phyloP scores from a whole-genome alignment of 2,888 invertebrate species.

The Elegia similella region DNA sequence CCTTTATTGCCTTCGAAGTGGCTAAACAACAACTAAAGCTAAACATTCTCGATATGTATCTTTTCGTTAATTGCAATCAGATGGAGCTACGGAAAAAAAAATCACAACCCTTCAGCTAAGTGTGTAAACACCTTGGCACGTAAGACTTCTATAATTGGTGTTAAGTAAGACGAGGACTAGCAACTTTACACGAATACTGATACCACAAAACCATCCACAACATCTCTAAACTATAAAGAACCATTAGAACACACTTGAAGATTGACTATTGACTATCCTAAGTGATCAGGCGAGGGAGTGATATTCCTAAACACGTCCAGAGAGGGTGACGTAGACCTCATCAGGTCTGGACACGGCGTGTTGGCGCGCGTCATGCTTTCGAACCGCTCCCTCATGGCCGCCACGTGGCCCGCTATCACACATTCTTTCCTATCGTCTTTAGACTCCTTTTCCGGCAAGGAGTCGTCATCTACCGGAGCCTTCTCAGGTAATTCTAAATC shows the following conservation, averaged over 20 bases:
- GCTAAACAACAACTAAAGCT: conserved; percentile 39
- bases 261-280: conserved; percentile 35
- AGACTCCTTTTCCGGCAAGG: conserved; percentile 35
- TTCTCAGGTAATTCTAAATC: conserved; percentile 52
- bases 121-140: conserved; percentile 40
- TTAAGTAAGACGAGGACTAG: conserved; percentile 31
- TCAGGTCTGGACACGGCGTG: conserved; percentile 64
- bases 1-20: conserved; percentile 18
- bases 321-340: conserved; percentile 54
- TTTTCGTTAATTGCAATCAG: conserved; percentile 41
- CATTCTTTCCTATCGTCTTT: conserved; percentile 49
- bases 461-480: conserved; percentile 22
- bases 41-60: conserved; percentile 63
- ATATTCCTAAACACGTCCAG: conserved; percentile 53
- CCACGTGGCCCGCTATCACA: conserved; percentile 73
- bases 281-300: conserved; percentile 63
- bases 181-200: conserved; percentile 33
- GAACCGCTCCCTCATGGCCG: conserved; percentile 75
- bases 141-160: conserved; percentile 34
- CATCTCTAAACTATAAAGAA: conserved; percentile 18
- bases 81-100: conserved; percentile 42
- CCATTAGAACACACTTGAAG: conserved; percentile 24
- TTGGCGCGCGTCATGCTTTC: conserved; percentile 74
- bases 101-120: conserved; percentile 61
- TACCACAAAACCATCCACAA: conserved; percentile 28